Evolutionary conservation across 2,888 invertebrate genomes (phyloP), one percentile per base, ranked within the genome.

Genomic region (Sicus ferrugineus): DNA sequence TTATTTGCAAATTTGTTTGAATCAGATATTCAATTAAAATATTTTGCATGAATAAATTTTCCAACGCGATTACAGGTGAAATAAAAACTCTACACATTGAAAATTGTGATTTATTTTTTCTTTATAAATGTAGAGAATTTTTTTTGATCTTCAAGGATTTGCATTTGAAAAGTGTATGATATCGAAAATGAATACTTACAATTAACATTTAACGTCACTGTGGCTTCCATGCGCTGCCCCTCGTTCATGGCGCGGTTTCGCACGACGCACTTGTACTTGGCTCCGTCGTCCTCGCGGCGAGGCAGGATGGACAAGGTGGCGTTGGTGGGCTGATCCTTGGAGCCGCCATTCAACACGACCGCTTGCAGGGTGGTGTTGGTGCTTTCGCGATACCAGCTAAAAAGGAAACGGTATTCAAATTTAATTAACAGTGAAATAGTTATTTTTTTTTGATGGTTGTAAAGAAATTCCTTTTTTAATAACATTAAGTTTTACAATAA

Each of bases 241-340:
- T 92, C 91, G 1, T 91, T 89, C 90, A 96, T 92, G 74, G 96
- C 96, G 59, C 96, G 88, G 87, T 96, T 96, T 89, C 93, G 92
- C 65, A 96, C 95, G 74, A 93, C 92, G 84, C 96, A 96, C 71
- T 92, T 89, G 86, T 92, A 95, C 65, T 89, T 88, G 70, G 93
- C 92, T 11, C 92, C 91, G 81, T 96, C 95, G 83, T 96, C 95
- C 74, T 94, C 93, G 73, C 93, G 90, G 34, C 89, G 89, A 3
- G 96, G 96, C 72, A 89, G 90, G 75, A 96, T 86, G 31, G 90
- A 87, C 63, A 96, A 87, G 9, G 93, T 92, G 4, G 92, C 91
- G 63, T 91, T 90, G 19, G 94, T 93, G 26, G 93, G 89, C 77
- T 91, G 90, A 74, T 91, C 90, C 73, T 92, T 88, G 19, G 91